Conservation (phyloP, 2,113 vertebrate species). For the Turnix velox region DNA sequence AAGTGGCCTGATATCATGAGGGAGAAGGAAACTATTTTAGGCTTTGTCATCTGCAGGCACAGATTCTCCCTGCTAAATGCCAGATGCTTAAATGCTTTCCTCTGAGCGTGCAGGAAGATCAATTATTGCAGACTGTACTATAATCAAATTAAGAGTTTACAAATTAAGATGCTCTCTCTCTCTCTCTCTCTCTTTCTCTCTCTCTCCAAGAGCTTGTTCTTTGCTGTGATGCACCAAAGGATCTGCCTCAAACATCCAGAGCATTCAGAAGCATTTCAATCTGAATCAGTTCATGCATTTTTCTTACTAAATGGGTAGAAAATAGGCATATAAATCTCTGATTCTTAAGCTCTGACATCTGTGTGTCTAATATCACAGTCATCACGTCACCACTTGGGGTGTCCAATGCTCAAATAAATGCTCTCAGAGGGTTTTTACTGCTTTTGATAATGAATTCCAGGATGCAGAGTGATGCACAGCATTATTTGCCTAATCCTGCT, state of each 20-base stretch:
- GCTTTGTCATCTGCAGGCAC: not conserved
- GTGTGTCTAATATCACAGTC: no score
- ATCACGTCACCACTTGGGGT: rapidly evolving
- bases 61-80: constrained; percentile 1
- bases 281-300: not conserved
- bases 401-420: rapidly evolving
- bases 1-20: not conserved
- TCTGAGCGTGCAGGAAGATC: not conserved
- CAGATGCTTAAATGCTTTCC: not conserved
- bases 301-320: not conserved
- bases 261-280: not conserved
- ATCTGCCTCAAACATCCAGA: not conserved
- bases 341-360: not conserved
- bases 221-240: rapidly evolving
- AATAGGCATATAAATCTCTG: not conserved
- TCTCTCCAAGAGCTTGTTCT: not conserved
- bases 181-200: not conserved
- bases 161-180: not conserved
- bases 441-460: not conserved
- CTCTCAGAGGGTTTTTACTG: no score
- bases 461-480: not conserved
- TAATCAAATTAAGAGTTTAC: not conserved
- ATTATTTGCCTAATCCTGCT: not conserved
- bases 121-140: not conserved
- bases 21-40: constrained; percentile 33